Base-by-base conservation (phyloP, 2,797 vertebrate genomes). In the Psittacula derbiana region DNA sequence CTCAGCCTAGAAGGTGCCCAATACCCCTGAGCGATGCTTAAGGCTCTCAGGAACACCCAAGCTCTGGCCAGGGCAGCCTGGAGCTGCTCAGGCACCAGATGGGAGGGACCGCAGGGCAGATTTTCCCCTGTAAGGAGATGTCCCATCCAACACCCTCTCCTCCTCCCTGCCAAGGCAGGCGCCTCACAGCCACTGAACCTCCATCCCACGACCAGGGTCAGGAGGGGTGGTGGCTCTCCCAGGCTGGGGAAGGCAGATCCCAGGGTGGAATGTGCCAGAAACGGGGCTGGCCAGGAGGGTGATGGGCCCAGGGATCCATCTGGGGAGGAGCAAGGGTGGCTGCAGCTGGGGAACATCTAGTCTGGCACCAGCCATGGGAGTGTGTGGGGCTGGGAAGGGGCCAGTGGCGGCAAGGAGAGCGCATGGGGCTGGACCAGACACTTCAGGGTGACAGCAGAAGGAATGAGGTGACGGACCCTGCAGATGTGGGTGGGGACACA, bases 91-190 rank as follows among this genome's bases (percentile, higher is more conserved):
- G 65, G 31, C 69, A 12, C 2, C 0, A 8, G 8, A 79, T 33
- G 78, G 90, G 92, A 80, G 73, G 80, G 41, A 53, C 70, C 6
- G 18, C 5, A 38, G 47, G 73, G 65, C 49, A 20, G 92, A 92
- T 92, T 86, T 94, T 88, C 6, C 93, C 86, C 73, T 92, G 61
- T 86, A 90, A 96, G 92, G 95, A 81, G 49, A 86, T 73, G 25
- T 84, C 80, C 43, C 64, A 43, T 33, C 41, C 3, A 10, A 28
- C n/a, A 31, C 7, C 65, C 9, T 6, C 79, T 47, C 33, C 58
- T 61, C 58, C 20, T 2, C 36, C 31, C 50, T 0, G 8, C 44
- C 12, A 4, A 41, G 53, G 38, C 64, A 11, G 44, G 7, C 5
- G 25, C 25, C 50, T 30, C 3, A 5, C 67, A 81, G 82, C 27